Base-by-base conservation (phyloP, 2,797 vertebrate genomes). In the Syngnathus acus region DNA sequence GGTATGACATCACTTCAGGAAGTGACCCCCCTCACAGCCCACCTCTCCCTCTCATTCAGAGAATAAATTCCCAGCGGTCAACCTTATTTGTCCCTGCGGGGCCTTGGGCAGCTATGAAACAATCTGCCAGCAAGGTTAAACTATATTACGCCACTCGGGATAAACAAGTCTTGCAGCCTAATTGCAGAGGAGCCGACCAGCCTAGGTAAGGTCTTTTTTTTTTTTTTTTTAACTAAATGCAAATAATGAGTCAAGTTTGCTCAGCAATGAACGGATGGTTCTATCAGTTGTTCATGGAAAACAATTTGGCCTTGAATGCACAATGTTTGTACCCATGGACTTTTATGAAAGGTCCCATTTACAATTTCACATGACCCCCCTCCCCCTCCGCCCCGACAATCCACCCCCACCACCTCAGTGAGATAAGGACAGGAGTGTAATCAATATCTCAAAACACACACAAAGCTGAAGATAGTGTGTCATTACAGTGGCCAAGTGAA, bases 301-400 rank as follows among this genome's bases (percentile, higher is more conserved):
- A 92, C 89, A 89, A 88, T 86, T 87, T 85, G 92, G 82, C 92
- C 92, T 92, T 93, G 92, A 88, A 90, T 88, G 81, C 75, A 80
- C 86, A 84, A 86, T 85, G 83, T 91, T 92, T 91, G 90, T 87
- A 87, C 89, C 79, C 87, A 82, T 88, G 87, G 83, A 86, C 86
- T 87, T 87, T 86, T 88, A 92, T 93, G 90, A 93, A 92, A 92
- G 90, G 83, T 87, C 81, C 89, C 84, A 90, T 92, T 92, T 90
- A 91, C 78, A 62, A 86, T 79, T 90, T 89, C 87, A 79, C 87
- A 88, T 90, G 86, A 89, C 88, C 71, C 77, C 79, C 79, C 82
- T 65, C n/a, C 60, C 75, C 73, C 70, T 9, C 40, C 9, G 37
- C 66, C 63, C 32, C 14, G 65, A 65, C 60, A 40, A n/a, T 40